phyloP scores from a whole-genome alignment of 2,797 vertebrate species.

The Pangasius macronema region DNA sequence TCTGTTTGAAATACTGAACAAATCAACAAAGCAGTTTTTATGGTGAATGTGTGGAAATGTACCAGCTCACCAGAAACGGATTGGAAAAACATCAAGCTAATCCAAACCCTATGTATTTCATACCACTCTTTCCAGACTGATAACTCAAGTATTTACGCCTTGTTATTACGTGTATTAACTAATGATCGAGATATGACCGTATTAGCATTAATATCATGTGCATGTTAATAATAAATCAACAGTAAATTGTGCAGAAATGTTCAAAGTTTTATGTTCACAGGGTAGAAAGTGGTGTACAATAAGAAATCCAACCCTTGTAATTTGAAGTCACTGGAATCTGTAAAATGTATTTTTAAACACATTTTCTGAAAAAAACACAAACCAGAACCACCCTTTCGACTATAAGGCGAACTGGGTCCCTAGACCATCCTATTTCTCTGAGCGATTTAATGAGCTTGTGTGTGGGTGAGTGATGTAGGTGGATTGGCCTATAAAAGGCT shows the following conservation, averaged over 20 bases:
- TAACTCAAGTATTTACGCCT: not conserved
- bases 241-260: not conserved
- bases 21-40: not conserved
- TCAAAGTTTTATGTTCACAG: not conserved
- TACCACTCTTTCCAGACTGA: not conserved
- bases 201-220: no score
- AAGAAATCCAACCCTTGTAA: not conserved
- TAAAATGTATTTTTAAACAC: not conserved
- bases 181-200: no score
- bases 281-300: not conserved
- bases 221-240: not conserved
- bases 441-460: constrained; percentile 58
- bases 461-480: constrained; percentile 44
- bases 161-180: no score
- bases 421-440: no score
- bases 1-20: not conserved
- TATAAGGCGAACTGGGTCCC: no score
- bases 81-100: not conserved
- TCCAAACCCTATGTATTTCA: not conserved
- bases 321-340: not conserved
- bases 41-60: not conserved
- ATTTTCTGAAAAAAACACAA: no score
- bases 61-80: not conserved
- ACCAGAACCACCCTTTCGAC: no score
- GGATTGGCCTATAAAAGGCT: constrained; percentile 72